Base-by-base conservation (phyloP, 1,140 invertebrate species). In the Ericerus pela region DNA sequence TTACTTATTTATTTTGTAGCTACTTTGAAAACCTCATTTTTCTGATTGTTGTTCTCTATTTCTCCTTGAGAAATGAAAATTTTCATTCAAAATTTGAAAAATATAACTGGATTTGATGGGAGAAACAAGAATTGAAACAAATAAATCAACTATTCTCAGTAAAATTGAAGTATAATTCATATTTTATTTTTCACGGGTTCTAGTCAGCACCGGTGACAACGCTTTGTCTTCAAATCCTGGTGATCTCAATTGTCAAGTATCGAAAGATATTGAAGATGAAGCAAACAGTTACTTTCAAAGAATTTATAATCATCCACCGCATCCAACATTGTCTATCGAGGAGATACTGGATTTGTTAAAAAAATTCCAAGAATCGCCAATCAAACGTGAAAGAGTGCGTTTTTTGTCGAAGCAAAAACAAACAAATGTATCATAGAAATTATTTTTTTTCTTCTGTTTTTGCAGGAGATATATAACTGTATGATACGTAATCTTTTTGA, bases 401-500 rank as follows among this genome's bases (percentile, higher is more conserved):
- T 37, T 28, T 62, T 60, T 62, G 33, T 52, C 66, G 24, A 24
- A n/a, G 30, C 30, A 33, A n/a, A n/a, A n/a, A n/a, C n/a, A n/a
- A n/a, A n/a, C n/a, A n/a, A n/a, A n/a, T n/a, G n/a, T n/a, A n/a
- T n/a, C n/a, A n/a, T n/a, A n/a, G n/a, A n/a, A 54, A 47, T 55
- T 33, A 5, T 12, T 28, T 30, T n/a, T 37, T 30, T 51, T 53
- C 1, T 55, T 30, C 27, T 64, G 4, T 53, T 33, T 51, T 57
- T 64, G 14, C 65, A 77, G 70, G 80, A 84, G 65, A 90, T 99
- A 0, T 97, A 95, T 68, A 81, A 82, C n/a, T 99, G 96, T 67
- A 98, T 99, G 90, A 72, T 99, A 43, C 75, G 92, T 26, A 99
- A 98, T 71, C 75, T 99, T 2, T 98, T 98, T 71, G 96, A 99